These are phyloP conservation scores for Magallana gigas DNA, from an alignment of 1,140 invertebrate species.

Conservation along the genomic window DNA sequence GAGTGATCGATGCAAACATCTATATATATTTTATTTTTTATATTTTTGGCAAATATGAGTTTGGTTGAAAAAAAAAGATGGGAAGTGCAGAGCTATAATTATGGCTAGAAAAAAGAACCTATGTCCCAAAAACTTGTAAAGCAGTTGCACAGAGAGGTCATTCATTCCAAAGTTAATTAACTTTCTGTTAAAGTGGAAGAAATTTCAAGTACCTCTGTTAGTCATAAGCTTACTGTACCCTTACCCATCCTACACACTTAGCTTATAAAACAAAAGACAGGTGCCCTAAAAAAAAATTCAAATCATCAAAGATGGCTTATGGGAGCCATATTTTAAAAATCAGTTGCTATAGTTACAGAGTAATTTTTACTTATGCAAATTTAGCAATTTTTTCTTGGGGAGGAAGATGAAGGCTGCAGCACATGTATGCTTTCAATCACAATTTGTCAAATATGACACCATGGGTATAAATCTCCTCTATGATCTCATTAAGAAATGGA, in stretches of 20 bases:
- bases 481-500: slow-evolving; percentile 33
- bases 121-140: too few relatives aligned
- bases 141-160: too few relatives aligned
- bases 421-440: slow-evolving; percentile 28
- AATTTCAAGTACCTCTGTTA: neutral
- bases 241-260: slow-evolving; percentile 12
- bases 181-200: too few relatives aligned
- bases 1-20: neutral
- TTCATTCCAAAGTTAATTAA: too few relatives aligned
- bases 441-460: slow-evolving; percentile 38
- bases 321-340: neutral
- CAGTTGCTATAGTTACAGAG: slow-evolving; percentile 19
- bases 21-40: neutral
- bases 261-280: neutral
- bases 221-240: neutral
- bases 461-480: slow-evolving; percentile 7
- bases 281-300: neutral
- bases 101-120: too few relatives aligned
- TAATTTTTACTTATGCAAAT: slow-evolving; percentile 23
- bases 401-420: neutral
- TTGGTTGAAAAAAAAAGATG: too few relatives aligned
- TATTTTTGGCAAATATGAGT: neutral
- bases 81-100: too few relatives aligned
- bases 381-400: neutral
- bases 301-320: slow-evolving; percentile 14